Percentiles rank a stretch among this genome's conserved stretches.
Conservation (phyloP, 2,113 vertebrate species). For the Chascanopsetta lugubris region DNA sequence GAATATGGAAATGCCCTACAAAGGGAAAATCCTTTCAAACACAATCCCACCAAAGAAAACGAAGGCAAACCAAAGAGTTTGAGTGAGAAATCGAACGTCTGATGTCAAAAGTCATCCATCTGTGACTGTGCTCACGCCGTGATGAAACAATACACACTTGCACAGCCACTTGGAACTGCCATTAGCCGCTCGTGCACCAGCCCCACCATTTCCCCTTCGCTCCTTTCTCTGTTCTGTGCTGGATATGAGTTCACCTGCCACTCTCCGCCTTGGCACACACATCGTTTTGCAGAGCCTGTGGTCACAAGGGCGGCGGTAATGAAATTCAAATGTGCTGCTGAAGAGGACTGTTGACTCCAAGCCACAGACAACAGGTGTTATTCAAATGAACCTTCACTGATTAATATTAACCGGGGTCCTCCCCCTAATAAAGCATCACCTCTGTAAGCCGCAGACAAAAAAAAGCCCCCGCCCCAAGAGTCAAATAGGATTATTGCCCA, state of each 20-base stretch:
- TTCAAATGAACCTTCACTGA: slow-evolving; percentile 61
- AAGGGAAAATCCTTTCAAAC: neutral
- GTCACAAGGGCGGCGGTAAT: slow-evolving; percentile 39
- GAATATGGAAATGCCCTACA: neutral
- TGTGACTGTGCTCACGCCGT: neutral
- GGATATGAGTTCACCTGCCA: slow-evolving; percentile 16
- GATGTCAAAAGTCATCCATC: neutral
- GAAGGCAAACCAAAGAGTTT: neutral
- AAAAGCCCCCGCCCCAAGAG: neutral
- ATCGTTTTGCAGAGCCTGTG: slow-evolving; percentile 24
- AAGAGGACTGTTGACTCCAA: slow-evolving; percentile 57
- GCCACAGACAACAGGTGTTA: slow-evolving; percentile 66
- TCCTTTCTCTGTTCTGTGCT: neutral
- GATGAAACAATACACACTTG: neutral
- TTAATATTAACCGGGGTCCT: slow-evolving; percentile 54
- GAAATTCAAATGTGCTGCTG: slow-evolving; percentile 55
- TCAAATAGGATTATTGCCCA: neutral
- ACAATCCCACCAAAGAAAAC: neutral
- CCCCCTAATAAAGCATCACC: slow-evolving; percentile 18
- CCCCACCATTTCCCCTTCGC: neutral
- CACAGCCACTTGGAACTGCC: neutral
- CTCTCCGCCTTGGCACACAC: no score
- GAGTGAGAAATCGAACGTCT: neutral
- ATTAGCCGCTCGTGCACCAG: neutral
- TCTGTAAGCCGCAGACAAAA: slow-evolving; percentile 22